Percentiles rank a stretch among this genome's conserved stretches.
Conservation (phyloP, 2,888 invertebrate genomes). For the Epinotia bilunana region DNA sequence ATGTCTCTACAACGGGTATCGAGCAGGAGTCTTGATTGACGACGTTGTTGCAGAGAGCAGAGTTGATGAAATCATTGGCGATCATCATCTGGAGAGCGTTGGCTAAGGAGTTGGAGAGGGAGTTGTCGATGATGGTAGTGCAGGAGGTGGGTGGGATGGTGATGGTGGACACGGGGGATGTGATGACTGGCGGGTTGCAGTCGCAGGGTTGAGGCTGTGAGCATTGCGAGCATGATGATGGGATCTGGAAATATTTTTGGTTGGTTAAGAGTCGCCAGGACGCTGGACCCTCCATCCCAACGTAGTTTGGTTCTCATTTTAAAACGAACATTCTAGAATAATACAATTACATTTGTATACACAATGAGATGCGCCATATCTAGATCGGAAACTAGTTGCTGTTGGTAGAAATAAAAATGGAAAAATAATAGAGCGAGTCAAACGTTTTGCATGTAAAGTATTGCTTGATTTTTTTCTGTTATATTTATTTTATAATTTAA, state of each 20-base stretch:
- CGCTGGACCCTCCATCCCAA: too few relatives aligned
- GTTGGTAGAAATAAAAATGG: too few relatives aligned
- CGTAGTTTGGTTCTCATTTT: too few relatives aligned
- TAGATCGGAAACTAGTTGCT: too few relatives aligned
- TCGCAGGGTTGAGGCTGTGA: slow-evolving; percentile 3
- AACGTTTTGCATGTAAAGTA: too few relatives aligned
- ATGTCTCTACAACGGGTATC: slow-evolving; percentile 45
- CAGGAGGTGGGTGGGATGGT: slow-evolving; percentile 46
- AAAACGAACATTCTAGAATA: too few relatives aligned
- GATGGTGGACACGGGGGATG: slow-evolving; percentile 42
- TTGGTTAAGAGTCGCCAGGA: too few relatives aligned
- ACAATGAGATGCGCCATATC: too few relatives aligned
- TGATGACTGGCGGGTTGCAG: slow-evolving; percentile 30
- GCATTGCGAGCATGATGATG: neutral
- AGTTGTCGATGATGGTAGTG: slow-evolving; percentile 64
- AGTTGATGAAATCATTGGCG: slow-evolving; percentile 64
- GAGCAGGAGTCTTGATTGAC: slow-evolving; percentile 39
- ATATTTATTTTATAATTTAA: too few relatives aligned
- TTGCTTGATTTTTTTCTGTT: too few relatives aligned
- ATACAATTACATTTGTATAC: too few relatives aligned
- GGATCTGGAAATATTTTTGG: slow-evolving; percentile 7
- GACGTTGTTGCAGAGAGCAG: slow-evolving; percentile 41
- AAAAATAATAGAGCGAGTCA: too few relatives aligned
- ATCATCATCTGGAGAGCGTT: slow-evolving; percentile 69
- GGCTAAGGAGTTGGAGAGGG: slow-evolving; percentile 65